Base-by-base conservation (phyloP, 2,797 vertebrate species). In the Petrocephalus schoutedeni region DNA sequence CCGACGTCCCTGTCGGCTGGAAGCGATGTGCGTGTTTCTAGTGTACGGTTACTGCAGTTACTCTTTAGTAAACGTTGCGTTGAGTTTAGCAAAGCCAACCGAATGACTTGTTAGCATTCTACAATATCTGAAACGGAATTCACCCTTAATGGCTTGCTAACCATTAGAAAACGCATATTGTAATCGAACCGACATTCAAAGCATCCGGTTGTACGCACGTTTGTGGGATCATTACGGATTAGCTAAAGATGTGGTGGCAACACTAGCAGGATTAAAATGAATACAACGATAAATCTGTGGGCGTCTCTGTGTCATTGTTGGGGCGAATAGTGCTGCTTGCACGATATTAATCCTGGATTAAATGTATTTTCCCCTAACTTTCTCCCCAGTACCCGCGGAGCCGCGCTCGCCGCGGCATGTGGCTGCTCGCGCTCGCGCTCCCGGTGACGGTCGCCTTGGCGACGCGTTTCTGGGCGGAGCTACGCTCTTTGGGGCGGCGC, bases 361-460 rank as follows among this genome's bases (percentile, higher is more conserved):
- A 28, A 45, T 23, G 0, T 28, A 49, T 53, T 58, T 71, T 21
- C 10, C 4, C 71, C 32, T 49, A 49, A 80, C 36, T 23, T 36
- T 8, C 19, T 56, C 21, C 58, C 58, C 41, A 64, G 77, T 45
- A 32, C n/a, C 57, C 12, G 3, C 41, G 41, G 41, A 45, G 41
- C 41, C 41, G 41, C 41, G 56, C 87, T 57, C 23, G 59, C 59
- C 8, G 45, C 32, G 45, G n/a, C 89, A 94, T 94, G 94, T 94
- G 92, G 90, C 59, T 92, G 49, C 3, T 91, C 8, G 88, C 88
- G 0, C 67, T 91, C 2, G 93, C 92, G 0, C 49, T 92, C 0
- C 89, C 92, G 0, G 89, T 90, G 83, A 0, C 93, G 77, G 0
- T 93, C 77, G 21, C 93, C 74, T 32, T 91, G 0, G 90, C 59